Conservation (phyloP, 2,113 vertebrate species). For the Corapipo altera region DNA sequence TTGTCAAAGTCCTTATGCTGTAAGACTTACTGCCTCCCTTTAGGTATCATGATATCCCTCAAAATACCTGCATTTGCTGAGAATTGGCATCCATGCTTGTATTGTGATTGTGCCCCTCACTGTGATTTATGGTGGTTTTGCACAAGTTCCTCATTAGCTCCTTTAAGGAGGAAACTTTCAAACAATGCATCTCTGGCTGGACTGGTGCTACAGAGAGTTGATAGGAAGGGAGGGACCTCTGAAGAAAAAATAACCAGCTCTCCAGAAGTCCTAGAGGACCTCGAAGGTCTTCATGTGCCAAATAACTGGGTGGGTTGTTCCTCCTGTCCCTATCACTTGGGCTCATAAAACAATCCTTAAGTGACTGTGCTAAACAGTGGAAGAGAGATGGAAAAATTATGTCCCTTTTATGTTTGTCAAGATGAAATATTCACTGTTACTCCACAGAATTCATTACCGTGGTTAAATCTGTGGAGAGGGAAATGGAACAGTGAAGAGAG, state of each 20-base stretch:
- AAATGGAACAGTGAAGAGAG: neutral
- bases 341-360: neutral
- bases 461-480: neutral
- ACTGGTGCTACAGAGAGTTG: neutral
- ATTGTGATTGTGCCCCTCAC: neutral
- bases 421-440: neutral
- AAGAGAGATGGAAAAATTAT: neutral
- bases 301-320: neutral
- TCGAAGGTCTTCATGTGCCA: neutral
- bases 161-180: neutral
- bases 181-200: neutral
- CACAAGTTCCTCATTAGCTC: neutral
- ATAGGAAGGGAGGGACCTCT: neutral
- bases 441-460: neutral
- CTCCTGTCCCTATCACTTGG: neutral
- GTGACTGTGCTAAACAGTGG: neutral
- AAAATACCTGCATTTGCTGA: neutral
- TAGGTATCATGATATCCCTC: neutral
- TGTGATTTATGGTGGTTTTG: neutral
- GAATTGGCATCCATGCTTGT: neutral
- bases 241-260: neutral
- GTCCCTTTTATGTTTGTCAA: neutral
- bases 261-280: neutral
- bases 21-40: neutral
- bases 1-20: neutral